Base-by-base conservation (phyloP, 2,797 vertebrate species). In the Fistularia commersonii region DNA sequence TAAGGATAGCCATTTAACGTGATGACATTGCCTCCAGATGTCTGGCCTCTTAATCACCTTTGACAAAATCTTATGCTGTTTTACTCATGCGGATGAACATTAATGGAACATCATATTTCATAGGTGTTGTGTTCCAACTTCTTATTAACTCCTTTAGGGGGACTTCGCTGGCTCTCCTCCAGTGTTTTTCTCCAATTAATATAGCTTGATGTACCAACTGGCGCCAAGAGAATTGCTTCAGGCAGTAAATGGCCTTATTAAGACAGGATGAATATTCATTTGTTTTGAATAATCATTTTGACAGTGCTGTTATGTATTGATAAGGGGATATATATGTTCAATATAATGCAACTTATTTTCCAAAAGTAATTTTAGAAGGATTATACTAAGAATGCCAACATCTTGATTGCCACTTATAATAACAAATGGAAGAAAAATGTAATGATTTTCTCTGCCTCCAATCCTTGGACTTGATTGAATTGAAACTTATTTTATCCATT, bases 181-280 rank as follows among this genome's bases (percentile, higher is more conserved):
- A 60, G 52, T 72, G 69, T 62, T 67, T 78, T 64, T 57, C 23
- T 65, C 70, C 70, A 68, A 81, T 80, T 79, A 81, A 79, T 76
- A 67, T 64, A 65, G 66, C 61, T 69, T 81, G 49, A 69, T 66
- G 68, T 77, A 65, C 70, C 74, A 80, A 66, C 58, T 57, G 46
- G 57, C 53, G 66, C 53, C 31, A 50, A 63, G 53, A 73, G 56
- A 54, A 64, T 33, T 37, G 77, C 85, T 70, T 57, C 40, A 61
- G 77, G 83, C 80, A 62, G 66, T 50, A 65, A 79, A 71, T 74
- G 75, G 77, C 83, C 81, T 80, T 81, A 79, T 87, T 85, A 72
- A 83, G 60, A 45, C 54, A 42, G 45, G 35, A 81, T 80, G 69
- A 82, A 82, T 82, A 84, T 85, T 86, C 69, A 86, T 81, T 72